Base-by-base conservation (phyloP, 2,797 vertebrate genomes). In the Thripadectes ignobilis region DNA sequence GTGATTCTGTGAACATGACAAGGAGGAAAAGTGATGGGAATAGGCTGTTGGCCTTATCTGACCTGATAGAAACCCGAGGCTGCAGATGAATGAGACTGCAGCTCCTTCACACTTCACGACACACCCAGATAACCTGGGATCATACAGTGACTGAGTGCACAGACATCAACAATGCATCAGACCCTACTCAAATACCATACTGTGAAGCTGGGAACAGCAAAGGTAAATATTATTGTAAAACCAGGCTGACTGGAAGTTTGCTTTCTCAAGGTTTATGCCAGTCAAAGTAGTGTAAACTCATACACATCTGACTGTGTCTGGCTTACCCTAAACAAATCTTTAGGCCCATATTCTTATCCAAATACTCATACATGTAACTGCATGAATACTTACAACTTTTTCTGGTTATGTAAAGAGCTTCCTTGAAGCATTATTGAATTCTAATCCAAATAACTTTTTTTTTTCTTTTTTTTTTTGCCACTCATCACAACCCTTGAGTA, bases 51-150 rank as follows among this genome's bases (percentile, higher is more conserved):
- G 24, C 11, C 4, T 74, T 81, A 34, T 19, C 10, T 74, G 43
- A 57, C 23, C 55, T 48, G 14, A 16, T 24, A 32, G 54, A 79
- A 93, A 41, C 11, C 23, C 52, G 23, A 75, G 12, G 45, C 9
- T 59, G 27, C 16, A 67, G 17, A 30, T 1, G 15, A 73, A 32
- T 0, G 0, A 27, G 24, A 5, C 6, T 43, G n/a, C 43, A 67
- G 43, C 17, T 82, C 24, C 32, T 61, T 62, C 81, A 46, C 7
- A 11, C 8, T 54, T 45, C 49, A n/a, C 7, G 38, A 43, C 36
- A 74, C 9, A 51, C 3, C 4, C 49, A 88, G 43, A 4, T 41
- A 7, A 16, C 7, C 16, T 27, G 59, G 39, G n/a, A 23, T 46
- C 30, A 9, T 7, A 26, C 1, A 59, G 30, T 22, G 38, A 29